Percentiles rank a stretch among this genome's conserved stretches.
Conservation (phyloP, 2,113 vertebrate genomes). For the Azemiops feae region DNA sequence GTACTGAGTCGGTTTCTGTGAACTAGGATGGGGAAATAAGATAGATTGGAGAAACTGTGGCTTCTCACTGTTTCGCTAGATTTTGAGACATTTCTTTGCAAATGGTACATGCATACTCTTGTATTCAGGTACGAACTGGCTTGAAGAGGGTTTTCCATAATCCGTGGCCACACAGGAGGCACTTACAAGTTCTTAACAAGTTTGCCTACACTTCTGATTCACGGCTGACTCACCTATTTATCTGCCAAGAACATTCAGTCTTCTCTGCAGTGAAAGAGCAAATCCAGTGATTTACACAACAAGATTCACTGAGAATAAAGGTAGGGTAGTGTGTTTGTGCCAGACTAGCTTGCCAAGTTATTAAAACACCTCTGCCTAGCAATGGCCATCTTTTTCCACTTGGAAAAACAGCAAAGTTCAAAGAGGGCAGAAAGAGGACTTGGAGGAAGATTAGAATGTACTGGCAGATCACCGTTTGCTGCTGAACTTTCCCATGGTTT, state of each 20-base stretch:
- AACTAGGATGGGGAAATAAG: not conserved
- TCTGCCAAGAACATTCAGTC: conserved; percentile 64
- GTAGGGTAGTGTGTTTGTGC: conserved; percentile 42
- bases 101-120: not conserved
- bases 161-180: conserved; percentile 10
- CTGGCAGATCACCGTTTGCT: conserved; percentile 20
- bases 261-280: conserved; percentile 41
- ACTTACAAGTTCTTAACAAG: conserved; percentile 15
- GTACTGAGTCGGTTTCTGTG: not conserved
- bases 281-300: conserved; percentile 40
- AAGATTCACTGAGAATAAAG: conserved; percentile 55
- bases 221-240: conserved; percentile 50
- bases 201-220: conserved; percentile 55
- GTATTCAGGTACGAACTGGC: not conserved
- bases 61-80: not conserved
- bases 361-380: conserved; percentile 24
- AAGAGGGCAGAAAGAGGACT: not conserved
- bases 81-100: not conserved
- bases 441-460: conserved; percentile 22
- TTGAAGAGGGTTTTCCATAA: conserved; percentile 11
- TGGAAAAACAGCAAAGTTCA: conserved; percentile 31
- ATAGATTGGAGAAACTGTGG: not conserved
- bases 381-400: conserved; percentile 27
- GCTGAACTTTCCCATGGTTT: not conserved
- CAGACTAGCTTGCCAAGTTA: conserved; percentile 23